Conservation (phyloP, 2,888 invertebrate species). For the Operophtera brumata region DNA sequence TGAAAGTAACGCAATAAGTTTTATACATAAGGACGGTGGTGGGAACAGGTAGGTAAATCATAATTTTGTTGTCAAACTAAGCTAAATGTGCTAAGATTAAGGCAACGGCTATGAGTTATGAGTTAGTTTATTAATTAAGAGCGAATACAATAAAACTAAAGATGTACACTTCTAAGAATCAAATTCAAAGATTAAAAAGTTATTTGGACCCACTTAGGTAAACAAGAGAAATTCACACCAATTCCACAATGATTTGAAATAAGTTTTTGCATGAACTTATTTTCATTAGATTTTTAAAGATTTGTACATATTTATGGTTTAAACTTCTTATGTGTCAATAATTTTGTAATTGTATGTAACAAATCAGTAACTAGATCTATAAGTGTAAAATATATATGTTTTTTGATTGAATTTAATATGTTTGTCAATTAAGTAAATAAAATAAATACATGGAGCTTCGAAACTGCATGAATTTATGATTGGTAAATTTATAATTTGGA, state of each 20-base stretch:
- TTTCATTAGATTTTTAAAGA: neutral
- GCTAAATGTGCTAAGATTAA: neutral
- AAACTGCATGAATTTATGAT: slow-evolving; percentile 19
- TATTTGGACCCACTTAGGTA: no score
- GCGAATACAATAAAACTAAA: neutral
- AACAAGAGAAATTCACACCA: no score
- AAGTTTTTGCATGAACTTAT: slow-evolving; percentile 8
- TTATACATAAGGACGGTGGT: slow-evolving; percentile 18
- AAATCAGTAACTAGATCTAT: neutral
- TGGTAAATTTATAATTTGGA: no score
- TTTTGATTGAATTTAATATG: slow-evolving; percentile 16
- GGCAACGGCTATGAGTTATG: slow-evolving; percentile 2
- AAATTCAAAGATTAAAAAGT: no score
- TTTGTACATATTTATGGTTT: neutral
- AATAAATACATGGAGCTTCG: slow-evolving; percentile 23
- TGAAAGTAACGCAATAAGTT: slow-evolving; percentile 12
- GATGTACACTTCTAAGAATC: neutral
- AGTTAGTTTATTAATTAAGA: neutral
- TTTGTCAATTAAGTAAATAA: slow-evolving; percentile 11
- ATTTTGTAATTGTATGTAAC: neutral
- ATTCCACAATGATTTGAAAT: neutral
- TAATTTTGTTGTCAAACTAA: slow-evolving; percentile 4
- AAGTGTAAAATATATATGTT: slow-evolving; percentile 21
- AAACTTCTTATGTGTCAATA: slow-evolving; percentile 4
- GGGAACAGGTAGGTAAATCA: slow-evolving; percentile 7